A percentile compares a stretch with the other conserved stretches of the same genome.
Evolutionary conservation across 2,797 vertebrate genomes (phyloP).

Genomic region (Zenarchopterus dispar): DNA sequence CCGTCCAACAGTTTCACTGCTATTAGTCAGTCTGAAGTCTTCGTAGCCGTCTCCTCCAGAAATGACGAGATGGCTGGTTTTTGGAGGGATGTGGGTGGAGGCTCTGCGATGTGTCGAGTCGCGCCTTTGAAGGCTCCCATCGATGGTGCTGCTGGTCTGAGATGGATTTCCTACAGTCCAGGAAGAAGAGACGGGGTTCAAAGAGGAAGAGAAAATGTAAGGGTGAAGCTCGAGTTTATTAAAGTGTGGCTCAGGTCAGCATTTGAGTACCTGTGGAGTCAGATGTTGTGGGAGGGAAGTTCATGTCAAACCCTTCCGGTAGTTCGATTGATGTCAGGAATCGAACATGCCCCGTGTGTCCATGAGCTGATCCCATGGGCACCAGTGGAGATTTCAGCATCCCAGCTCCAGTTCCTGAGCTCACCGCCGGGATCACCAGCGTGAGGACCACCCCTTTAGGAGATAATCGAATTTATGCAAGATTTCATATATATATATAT

Average conservation of each 20-base stretch:
- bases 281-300: conserved; percentile 80
- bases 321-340: conserved; percentile 95
- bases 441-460: conserved; percentile 91
- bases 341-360: conserved; percentile 97
- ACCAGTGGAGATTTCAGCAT: conserved; percentile 79
- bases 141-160: conserved; percentile 74
- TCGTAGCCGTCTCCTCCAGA: conserved; percentile 97
- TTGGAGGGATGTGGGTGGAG: conserved; percentile 80
- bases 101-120: conserved; percentile 85
- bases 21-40: conserved; percentile 94
- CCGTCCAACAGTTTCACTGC: conserved; percentile 95
- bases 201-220: background rate
- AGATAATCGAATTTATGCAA: conserved; percentile 1
- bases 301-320: conserved; percentile 89
- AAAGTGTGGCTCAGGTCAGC: background rate
- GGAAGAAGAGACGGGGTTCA: background rate
- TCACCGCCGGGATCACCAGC: conserved; percentile 83
- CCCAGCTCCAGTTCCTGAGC: conserved; percentile 80
- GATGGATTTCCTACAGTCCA: conserved; percentile 66
- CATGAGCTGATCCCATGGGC: conserved; percentile 92
- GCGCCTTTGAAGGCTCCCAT: conserved; percentile 82
- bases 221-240: background rate
- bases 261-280: conserved; percentile 76
- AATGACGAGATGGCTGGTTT: conserved; percentile 93
- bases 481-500: too few species aligned